These are phyloP conservation scores for Cuniculus paca DNA, from an alignment of 2,797 vertebrate genomes.

Conservation along the genomic window DNA sequence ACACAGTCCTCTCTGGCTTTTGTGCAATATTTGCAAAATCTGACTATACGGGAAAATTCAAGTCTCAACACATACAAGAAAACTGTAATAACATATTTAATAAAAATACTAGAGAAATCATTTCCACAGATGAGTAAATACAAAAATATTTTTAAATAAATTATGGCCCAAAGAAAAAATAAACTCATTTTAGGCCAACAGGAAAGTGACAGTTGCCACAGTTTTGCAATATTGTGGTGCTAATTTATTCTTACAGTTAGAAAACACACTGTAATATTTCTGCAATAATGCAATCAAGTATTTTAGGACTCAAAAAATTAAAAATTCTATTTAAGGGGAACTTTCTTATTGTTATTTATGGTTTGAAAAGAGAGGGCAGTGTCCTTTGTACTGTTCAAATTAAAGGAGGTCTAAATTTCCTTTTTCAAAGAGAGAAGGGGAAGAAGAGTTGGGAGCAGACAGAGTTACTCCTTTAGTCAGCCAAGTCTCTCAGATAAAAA, in stretches of 20 bases:
- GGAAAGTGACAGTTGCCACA: not conserved
- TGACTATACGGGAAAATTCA: not conserved
- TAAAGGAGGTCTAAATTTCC: not conserved
- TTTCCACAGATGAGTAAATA: not conserved
- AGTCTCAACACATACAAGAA: not conserved
- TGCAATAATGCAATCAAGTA: not conserved
- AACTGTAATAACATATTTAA: not conserved
- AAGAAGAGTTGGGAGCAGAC: not conserved
- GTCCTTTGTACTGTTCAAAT: not conserved
- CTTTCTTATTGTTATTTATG: not conserved
- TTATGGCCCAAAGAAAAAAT: conserved; percentile 9
- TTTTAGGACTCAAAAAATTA: conserved; percentile 50
- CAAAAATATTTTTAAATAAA: conserved; percentile 54
- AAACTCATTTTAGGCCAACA: conserved; percentile 37
- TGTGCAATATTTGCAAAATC: not conserved
- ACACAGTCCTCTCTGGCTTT: not conserved
- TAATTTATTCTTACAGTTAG: conserved; percentile 50
- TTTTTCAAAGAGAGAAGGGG: not conserved
- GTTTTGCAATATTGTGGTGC: not conserved
- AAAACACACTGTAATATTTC: conserved; percentile 9
- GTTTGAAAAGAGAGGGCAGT: not conserved
- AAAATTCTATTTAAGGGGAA: conserved; percentile 49
- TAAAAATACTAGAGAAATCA: conserved; percentile 7
- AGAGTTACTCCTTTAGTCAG: not conserved
- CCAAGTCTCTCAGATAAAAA: not conserved